These are phyloP conservation scores for Erethizon dorsatum DNA, from an alignment of 2,797 vertebrate genomes.

Conservation along the genomic window DNA sequence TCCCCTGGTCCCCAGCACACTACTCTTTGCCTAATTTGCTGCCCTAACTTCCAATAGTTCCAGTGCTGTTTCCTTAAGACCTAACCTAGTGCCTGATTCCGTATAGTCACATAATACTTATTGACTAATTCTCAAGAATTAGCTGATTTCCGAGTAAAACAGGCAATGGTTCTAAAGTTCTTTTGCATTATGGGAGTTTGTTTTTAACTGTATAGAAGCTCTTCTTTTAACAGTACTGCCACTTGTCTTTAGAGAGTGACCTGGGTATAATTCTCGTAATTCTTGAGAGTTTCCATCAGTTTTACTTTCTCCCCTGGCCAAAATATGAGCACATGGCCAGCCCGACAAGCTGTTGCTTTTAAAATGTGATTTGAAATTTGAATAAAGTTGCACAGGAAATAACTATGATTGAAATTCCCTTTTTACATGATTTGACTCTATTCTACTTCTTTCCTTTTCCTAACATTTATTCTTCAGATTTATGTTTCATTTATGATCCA, in stretches of 20 bases:
- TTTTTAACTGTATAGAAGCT: neutral
- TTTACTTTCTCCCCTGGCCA: neutral
- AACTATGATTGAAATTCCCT: neutral
- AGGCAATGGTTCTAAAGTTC: neutral
- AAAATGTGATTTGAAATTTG: constrained; percentile 37
- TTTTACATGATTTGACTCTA: neutral
- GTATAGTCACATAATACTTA: neutral
- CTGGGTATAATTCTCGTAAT: neutral
- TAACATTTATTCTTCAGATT: neutral
- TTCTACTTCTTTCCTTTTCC: neutral
- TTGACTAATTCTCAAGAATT: neutral
- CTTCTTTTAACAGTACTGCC: neutral
- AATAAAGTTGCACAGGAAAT: constrained; percentile 4
- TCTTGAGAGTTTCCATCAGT: neutral
- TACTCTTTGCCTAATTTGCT: neutral
- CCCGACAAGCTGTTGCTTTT: neutral
- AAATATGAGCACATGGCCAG: neutral
- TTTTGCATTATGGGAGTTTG: neutral
- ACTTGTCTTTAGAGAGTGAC: neutral
- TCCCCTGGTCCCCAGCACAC: neutral
- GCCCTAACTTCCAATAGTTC: neutral
- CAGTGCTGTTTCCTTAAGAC: neutral
- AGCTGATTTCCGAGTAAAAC: neutral
- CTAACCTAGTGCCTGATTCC: neutral
- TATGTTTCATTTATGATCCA: neutral